phyloP scores from a whole-genome alignment of 2,888 invertebrate genomes.

The Melikaiella ostensackeni region DNA sequence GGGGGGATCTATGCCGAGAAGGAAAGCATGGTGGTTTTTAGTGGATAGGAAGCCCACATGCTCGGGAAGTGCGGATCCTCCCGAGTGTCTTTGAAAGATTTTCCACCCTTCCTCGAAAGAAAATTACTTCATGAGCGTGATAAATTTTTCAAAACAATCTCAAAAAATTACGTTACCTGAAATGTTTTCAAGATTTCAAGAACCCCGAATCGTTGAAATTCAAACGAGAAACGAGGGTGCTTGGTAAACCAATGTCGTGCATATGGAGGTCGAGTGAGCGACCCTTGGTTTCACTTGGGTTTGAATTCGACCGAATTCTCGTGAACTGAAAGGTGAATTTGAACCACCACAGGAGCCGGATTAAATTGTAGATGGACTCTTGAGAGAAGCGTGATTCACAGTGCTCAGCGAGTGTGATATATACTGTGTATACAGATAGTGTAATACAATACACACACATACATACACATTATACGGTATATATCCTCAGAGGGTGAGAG shows the following conservation, averaged over 20 bases:
- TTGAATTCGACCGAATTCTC: conserved; percentile 32
- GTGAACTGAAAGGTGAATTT: conserved; percentile 36
- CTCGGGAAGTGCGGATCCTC: too few relatives aligned
- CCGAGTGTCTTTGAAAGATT: too few relatives aligned
- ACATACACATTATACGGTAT: not conserved
- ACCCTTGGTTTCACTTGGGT: conserved; percentile 10
- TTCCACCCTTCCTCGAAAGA: too few relatives aligned
- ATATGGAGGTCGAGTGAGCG: conserved; percentile 23
- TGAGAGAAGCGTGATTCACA: conserved; percentile 35
- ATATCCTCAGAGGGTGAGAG: conserved; percentile 19
- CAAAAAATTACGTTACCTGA: not conserved
- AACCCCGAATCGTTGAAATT: conserved; percentile 14
- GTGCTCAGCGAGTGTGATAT: conserved; percentile 23
- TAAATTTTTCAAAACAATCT: not conserved
- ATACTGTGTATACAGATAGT: conserved; percentile 27
- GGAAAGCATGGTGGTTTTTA: too few relatives aligned
- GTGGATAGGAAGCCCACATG: too few relatives aligned
- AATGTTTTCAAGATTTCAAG: conserved; percentile 9
- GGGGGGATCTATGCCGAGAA: too few relatives aligned
- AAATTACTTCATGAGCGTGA: too few relatives aligned
- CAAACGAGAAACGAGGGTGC: conserved; percentile 24
- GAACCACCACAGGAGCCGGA: conserved; percentile 32
- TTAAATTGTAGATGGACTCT: conserved; percentile 40
- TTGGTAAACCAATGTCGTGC: conserved; percentile 31
- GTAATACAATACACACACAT: conserved; percentile 19